Base-by-base conservation (phyloP, 2,888 invertebrate species). In the Drosophila prostipennis region DNA sequence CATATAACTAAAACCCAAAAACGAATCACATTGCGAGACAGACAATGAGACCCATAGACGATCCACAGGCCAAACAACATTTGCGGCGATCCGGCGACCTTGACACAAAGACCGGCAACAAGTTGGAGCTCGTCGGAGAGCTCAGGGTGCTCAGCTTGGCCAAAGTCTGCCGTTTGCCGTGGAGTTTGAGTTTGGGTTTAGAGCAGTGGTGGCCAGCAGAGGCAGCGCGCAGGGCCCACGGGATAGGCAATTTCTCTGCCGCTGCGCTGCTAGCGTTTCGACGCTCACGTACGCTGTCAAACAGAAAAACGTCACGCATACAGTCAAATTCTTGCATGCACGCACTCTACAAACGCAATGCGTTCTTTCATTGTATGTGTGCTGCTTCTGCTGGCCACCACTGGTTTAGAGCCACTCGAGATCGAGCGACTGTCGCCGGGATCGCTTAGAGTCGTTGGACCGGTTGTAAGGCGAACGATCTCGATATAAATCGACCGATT, bases 51-150 rank as follows among this genome's bases (percentile, higher is more conserved):
- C 34, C 56, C 61, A 40, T 19, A 34, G 63, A 61, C 46, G n/a
- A 48, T 34, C 32, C 68, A 14, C 53, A 52, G 64, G 49, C 60
- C 34, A 42, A 61, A 40, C 70, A 42, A 48, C 69, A 45, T 39
- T n/a, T 19, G 16, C 39, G 40, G 49, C 42, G 16, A 57, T 67
- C 57, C 72, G 72, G 61, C 89, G 88, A 89, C 88, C 88, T 89
- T 89, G 88, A 89, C 88, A 89, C 88, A 89, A 89, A 89, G 89
- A 86, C 85, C 80, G 89, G 80, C 74, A 77, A 77, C 70, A 71
- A 61, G 59, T 77, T 61, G 34, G 59, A 67, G 69, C 46, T 67
- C 53, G 49, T 64, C 53, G 37, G 2, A 23, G 13, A 42, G 42
- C 54, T 40, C 40, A 32, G 36, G 57, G 54, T 68, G 59, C 39